A percentile compares a stretch with the other conserved stretches of the same genome.
Conservation (phyloP, 2,797 vertebrate genomes). For the Anas capensis region DNA sequence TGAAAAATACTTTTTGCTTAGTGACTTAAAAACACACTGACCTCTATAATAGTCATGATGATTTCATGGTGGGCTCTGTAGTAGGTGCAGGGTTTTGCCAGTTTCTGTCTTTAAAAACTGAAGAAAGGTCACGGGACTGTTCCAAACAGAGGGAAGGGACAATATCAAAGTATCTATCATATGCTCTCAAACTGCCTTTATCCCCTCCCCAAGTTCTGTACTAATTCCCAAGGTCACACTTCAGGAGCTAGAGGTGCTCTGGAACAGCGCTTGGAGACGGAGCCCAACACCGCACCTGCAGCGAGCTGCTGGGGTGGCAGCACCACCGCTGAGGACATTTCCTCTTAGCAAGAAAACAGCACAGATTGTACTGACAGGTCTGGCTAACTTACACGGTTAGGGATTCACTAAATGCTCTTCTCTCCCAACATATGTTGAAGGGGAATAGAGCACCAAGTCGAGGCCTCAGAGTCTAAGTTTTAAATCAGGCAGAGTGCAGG, state of each 20-base stretch:
- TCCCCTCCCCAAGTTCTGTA: fast-evolving
- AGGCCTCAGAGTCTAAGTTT: neutral
- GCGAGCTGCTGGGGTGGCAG: neutral
- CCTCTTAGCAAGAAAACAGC: neutral
- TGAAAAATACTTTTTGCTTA: neutral
- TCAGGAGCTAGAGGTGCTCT: neutral
- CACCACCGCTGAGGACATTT: neutral
- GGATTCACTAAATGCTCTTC: neutral
- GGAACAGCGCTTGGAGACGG: neutral
- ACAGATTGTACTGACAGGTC: neutral
- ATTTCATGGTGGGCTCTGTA: neutral
- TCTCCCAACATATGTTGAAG: neutral
- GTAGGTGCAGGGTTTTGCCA: neutral
- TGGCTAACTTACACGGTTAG: neutral
- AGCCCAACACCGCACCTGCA: fast-evolving
- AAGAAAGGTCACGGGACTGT: neutral
- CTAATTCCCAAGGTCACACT: neutral
- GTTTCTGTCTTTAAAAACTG: neutral
- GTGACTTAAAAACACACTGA: neutral
- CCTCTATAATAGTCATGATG: neutral
- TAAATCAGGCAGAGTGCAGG: fast-evolving
- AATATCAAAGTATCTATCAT: neutral
- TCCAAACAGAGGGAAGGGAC: neutral
- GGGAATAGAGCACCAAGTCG: neutral
- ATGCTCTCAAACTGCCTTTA: neutral